Evolutionary conservation across 2,888 invertebrate genomes (phyloP).

Genomic region (Metalampra italica): DNA sequence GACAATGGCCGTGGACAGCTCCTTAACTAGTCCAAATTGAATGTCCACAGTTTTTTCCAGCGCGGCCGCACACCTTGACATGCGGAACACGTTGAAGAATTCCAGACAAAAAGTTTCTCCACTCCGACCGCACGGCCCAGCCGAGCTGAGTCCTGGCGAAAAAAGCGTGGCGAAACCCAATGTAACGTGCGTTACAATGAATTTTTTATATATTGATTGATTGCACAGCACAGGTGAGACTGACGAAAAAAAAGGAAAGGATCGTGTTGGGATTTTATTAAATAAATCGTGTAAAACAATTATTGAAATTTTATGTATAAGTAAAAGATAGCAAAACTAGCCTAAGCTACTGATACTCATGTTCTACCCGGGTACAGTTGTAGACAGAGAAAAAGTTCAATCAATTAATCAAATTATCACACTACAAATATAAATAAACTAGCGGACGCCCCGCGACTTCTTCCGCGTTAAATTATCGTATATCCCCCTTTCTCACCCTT

Average conservation of each 20-base stretch:
- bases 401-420: too few species aligned
- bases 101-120: slow-evolving; percentile 32
- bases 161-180: slow-evolving; percentile 52
- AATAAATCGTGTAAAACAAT: too few species aligned
- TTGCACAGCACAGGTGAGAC: slow-evolving; percentile 13
- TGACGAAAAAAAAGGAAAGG: neutral
- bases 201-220: slow-evolving; percentile 38
- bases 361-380: too few species aligned
- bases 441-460: too few species aligned
- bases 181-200: slow-evolving; percentile 42
- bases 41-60: slow-evolving; percentile 47
- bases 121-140: slow-evolving; percentile 23
- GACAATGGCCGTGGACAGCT: slow-evolving; percentile 45
- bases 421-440: too few species aligned
- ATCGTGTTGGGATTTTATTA: neutral
- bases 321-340: too few species aligned
- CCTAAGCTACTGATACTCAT: too few species aligned
- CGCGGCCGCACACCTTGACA: slow-evolving; percentile 44
- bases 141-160: slow-evolving; percentile 32
- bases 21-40: slow-evolving; percentile 58
- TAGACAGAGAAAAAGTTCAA: too few species aligned
- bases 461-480: too few species aligned
- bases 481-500: too few species aligned
- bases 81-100: slow-evolving; percentile 31
- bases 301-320: too few species aligned